Conservation (phyloP, 1,140 invertebrate genomes). For the Saccostrea cuccullata region DNA sequence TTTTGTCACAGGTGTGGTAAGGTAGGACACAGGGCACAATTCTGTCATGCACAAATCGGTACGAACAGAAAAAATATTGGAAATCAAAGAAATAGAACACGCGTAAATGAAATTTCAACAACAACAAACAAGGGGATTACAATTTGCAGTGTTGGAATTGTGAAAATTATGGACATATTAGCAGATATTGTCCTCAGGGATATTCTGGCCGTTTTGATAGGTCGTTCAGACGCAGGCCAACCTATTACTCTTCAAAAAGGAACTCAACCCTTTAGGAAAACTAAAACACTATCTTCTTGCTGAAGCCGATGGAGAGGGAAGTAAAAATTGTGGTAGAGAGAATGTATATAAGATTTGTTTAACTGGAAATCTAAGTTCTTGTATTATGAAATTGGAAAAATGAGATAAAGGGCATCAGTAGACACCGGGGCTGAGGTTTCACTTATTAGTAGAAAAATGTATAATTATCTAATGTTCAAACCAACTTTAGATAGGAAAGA, state of each 20-base stretch:
- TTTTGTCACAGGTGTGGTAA: not conserved
- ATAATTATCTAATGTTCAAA: slow-evolving; percentile 21
- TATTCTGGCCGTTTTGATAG: not conserved
- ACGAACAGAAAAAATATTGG: not conserved
- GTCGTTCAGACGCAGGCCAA: not conserved
- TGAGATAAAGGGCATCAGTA: slow-evolving; percentile 42
- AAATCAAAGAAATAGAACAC: not conserved
- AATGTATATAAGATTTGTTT: not conserved
- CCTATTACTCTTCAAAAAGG: not conserved
- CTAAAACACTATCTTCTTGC: not conserved
- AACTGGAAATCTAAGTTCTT: slow-evolving; percentile 39
- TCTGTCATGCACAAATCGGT: not conserved
- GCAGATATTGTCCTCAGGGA: no score
- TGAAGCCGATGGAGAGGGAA: not conserved
- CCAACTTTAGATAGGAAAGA: slow-evolving; percentile 17
- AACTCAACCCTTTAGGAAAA: slow-evolving; percentile 21
- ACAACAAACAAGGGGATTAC: not conserved
- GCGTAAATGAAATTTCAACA: not conserved
- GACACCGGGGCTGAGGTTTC: slow-evolving; percentile 44
- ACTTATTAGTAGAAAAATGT: slow-evolving; percentile 44
- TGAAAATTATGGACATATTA: no score
- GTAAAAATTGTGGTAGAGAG: not conserved
- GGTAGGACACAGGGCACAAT: not conserved
- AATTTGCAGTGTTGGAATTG: no score
- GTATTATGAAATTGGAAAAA: slow-evolving; percentile 51